Conservation (phyloP, 2,888 invertebrate genomes). For the Sarcophaga carnaria region DNA sequence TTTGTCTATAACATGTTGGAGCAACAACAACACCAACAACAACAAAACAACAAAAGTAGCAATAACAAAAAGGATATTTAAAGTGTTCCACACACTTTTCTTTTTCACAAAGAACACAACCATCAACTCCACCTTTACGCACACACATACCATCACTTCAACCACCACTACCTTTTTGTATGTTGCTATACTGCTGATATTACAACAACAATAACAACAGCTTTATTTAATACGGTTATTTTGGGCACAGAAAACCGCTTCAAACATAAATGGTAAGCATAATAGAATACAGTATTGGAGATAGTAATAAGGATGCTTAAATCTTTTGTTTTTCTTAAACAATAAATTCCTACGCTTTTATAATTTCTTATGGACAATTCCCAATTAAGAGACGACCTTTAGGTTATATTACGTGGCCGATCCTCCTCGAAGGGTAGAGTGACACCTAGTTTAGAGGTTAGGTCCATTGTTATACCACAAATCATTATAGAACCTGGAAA, state of each 20-base stretch:
- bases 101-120: not conserved
- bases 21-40: slow-evolving; percentile 35
- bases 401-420: too few species aligned
- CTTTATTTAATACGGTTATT: slow-evolving; percentile 9
- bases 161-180: not conserved
- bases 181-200: not conserved
- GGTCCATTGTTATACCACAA: too few species aligned
- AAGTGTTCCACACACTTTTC: not conserved
- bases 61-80: slow-evolving; percentile 38
- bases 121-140: not conserved
- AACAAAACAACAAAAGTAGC: not conserved
- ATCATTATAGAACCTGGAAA: too few species aligned
- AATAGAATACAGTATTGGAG: not conserved
- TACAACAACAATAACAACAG: slow-evolving; percentile 20
- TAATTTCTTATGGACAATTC: too few species aligned
- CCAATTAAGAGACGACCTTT: too few species aligned
- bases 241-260: slow-evolving; percentile 28
- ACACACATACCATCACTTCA: not conserved
- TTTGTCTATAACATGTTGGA: slow-evolving; percentile 65
- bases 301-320: not conserved
- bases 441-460: too few species aligned
- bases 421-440: too few species aligned
- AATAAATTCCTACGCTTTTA: too few species aligned
- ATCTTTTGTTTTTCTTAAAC: too few species aligned
- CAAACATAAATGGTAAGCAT: slow-evolving; percentile 29